Base-by-base conservation (phyloP, 2,888 invertebrate species). In the Hydrotaea cyrtoneurina region DNA sequence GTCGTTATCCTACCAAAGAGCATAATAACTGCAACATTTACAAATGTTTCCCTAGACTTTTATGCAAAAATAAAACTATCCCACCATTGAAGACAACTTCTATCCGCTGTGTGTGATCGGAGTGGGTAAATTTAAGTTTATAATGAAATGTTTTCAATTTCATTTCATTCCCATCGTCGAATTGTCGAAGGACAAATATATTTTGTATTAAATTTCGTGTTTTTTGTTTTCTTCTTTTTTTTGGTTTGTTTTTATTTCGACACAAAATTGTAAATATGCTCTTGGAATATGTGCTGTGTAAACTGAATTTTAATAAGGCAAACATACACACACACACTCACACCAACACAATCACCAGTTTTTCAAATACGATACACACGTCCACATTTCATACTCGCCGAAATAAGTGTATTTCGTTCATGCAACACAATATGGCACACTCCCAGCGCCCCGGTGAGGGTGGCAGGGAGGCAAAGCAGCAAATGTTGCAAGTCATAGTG, bases 221-320 rank as follows among this genome's bases (percentile, higher is more conserved):
- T 69, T 69, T 39, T 39, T 13, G 3, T 3, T 39, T 10, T n/a
- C 8, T 36, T 36, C 36, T 36, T 36, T 13, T 39, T 3, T 39
- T 10, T 39, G 3, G 7, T 10, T 39, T 19, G 17, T 66, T 62
- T 11, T 57, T 39, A 31, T 55, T 21, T 23, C 31, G 69, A 11
- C 19, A 69, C 23, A 69, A 46, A 69, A 43, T 69, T 13, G 15
- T 69, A 62, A 62, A 62, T 62, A 62, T 62, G 62, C 31, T 17
- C 31, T 62, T 36, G 31, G 23, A 62, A 62, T 26, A 59, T 59
- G 19, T 66, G 69, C 39, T 69, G 39, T 69, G 69, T 46, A 69
- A 69, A 69, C 69, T 69, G 69, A 69, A 69, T 69, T 23, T 46
- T 23, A 69, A 69, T 69, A 46, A 69, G 36, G 69, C 46, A 43